Conservation (phyloP, 1,140 invertebrate genomes). For the Hylyphantes graminicola region DNA sequence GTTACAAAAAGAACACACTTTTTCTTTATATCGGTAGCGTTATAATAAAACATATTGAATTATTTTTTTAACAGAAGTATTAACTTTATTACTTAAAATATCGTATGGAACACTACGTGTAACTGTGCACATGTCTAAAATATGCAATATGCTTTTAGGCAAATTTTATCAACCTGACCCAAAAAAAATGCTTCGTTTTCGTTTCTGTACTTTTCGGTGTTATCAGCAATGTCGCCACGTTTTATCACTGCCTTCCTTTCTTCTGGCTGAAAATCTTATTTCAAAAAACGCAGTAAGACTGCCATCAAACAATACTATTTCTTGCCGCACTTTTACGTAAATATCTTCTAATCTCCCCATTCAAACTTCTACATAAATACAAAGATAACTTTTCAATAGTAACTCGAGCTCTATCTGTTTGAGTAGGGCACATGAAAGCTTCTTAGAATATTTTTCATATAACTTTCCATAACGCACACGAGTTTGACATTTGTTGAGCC, state of each 20-base stretch:
- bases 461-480: background rate
- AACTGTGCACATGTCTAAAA: no score
- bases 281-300: background rate
- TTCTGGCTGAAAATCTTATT: slow-evolving; percentile 6
- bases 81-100: no score
- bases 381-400: no score
- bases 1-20: no score
- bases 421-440: no score
- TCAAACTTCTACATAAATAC: background rate
- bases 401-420: no score
- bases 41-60: no score
- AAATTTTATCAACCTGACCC: background rate
- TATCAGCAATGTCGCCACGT: slow-evolving; percentile 42
- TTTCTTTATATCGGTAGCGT: no score
- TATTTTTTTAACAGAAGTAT: no score
- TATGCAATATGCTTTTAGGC: no score
- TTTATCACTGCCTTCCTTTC: slow-evolving; percentile 15
- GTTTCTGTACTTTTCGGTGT: background rate
- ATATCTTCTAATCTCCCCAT: background rate
- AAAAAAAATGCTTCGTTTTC: background rate
- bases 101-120: no score
- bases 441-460: background rate
- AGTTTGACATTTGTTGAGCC: no score
- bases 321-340: background rate
- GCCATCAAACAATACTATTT: slow-evolving; percentile 12